phyloP scores from a whole-genome alignment of 2,888 invertebrate genomes.

The Idaea aversata region DNA sequence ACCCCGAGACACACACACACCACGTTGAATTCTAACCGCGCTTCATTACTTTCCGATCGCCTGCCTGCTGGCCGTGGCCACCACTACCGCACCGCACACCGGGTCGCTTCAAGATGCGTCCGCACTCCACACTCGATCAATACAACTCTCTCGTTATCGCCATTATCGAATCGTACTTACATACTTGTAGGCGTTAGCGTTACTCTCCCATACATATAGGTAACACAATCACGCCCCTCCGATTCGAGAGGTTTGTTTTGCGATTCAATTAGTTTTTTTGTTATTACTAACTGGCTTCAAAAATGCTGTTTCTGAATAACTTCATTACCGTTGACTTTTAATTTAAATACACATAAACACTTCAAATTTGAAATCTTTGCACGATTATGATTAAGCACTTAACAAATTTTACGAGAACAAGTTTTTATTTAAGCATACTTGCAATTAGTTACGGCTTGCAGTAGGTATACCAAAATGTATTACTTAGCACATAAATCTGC shows the following conservation, averaged over 20 bases:
- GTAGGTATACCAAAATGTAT: background rate
- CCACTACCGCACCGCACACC: conserved; percentile 10
- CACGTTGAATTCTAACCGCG: conserved; percentile 23
- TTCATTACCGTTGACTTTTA: too few species aligned
- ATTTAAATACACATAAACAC: too few species aligned
- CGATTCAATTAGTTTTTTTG: background rate
- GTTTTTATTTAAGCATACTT: background rate
- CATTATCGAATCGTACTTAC: conserved; percentile 30
- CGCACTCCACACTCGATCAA: conserved; percentile 31
- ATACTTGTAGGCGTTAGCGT: conserved; percentile 10
- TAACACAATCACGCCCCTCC: background rate
- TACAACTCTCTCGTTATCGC: conserved; percentile 31
- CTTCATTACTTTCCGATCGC: conserved; percentile 45
- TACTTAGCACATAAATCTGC: background rate
- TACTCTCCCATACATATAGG: conserved; percentile 1
- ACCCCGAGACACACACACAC: conserved; percentile 43
- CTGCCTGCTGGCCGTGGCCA: conserved; percentile 23
- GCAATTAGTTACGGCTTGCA: background rate
- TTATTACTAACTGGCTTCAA: background rate
- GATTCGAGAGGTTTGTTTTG: background rate
- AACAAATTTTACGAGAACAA: background rate
- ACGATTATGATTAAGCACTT: background rate
- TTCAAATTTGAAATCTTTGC: background rate
- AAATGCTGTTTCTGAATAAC: background rate
- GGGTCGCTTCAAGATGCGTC: conserved; percentile 23